Conservation (phyloP, 2,113 vertebrate species). For the Rousettus leschenaultii region DNA sequence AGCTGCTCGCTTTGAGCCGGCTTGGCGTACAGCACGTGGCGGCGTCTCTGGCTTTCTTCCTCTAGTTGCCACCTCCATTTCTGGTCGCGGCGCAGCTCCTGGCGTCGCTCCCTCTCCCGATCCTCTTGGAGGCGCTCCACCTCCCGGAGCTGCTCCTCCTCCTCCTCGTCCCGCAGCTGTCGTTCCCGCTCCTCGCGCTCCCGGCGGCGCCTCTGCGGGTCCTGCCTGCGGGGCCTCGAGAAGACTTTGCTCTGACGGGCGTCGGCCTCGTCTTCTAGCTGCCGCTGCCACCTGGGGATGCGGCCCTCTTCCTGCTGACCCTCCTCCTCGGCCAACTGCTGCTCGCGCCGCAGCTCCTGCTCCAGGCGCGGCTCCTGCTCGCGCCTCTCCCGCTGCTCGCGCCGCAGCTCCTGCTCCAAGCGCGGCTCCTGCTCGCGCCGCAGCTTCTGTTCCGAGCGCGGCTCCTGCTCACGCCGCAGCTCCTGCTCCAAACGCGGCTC, state of each 20-base stretch:
- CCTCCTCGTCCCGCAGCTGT: not conserved
- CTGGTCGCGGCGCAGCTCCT: not conserved
- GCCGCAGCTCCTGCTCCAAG: not conserved
- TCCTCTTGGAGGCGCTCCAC: not conserved
- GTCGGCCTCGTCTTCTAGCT: conserved; percentile 43
- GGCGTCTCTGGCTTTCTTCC: conserved; percentile 51
- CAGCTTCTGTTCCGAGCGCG: not conserved
- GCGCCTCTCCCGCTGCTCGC: too few relatives aligned
- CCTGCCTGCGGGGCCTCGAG: conserved; percentile 48
- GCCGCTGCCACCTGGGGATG: conserved; percentile 39
- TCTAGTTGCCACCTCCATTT: conserved; percentile 19
- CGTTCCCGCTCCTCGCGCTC: not conserved
- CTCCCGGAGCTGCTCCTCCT: not conserved
- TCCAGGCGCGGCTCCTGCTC: not conserved
- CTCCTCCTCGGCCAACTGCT: not conserved
- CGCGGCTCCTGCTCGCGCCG: not conserved
- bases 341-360: not conserved
- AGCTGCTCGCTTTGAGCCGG: not conserved
- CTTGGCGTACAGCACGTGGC: not conserved
- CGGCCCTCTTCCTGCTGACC: not conserved
- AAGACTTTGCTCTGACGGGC: conserved; percentile 64
- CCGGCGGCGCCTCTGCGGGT: not conserved
- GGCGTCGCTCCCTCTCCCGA: not conserved
- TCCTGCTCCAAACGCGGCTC: not conserved
- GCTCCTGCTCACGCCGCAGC: too few relatives aligned